Evolutionary conservation across 1,140 invertebrate genomes (phyloP), one percentile per base, ranked within the genome.

Genomic region (Thaumetopoea pityocampa): DNA sequence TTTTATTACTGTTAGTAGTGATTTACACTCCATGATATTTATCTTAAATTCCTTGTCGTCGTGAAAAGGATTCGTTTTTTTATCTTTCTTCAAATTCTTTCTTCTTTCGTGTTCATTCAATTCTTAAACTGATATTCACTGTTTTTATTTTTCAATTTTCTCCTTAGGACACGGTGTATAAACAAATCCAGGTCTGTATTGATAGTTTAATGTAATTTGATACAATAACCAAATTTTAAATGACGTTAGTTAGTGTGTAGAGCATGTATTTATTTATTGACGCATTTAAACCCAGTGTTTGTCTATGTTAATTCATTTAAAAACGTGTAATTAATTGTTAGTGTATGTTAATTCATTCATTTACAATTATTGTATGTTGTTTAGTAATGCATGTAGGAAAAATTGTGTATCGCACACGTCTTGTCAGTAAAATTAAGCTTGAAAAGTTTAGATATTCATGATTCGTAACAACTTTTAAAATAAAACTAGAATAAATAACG

Each of bases 121-220:
- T 47, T 47, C 42, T 9, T 20, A 5, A 51, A 62, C 54, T 64
- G 48, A 74, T 59, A 57, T 63, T 64, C 52, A n/a, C n/a, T n/a
- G n/a, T n/a, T n/a, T n/a, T n/a, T n/a, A 67, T 53, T 49, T 63
- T 67, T 68, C 29, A 56, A 63, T 79, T 83, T 74, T 77, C 55
- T 83, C 71, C 67, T 60, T 84, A 86, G 84, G 82, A 58, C 61
- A 82, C 80, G 76, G 72, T 85, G 62, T 86, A 82, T 85, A 86
- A 86, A 57, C 79, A 85, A 82, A 85, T 86, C 66, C 77, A 86
- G 84, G 84, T 86, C 77, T 84, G 84, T 86, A 86, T 80, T 67
- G 59, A 59, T 58, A 41, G 35, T 16, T 52, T 37, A 40, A 33
- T 37, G 6, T 41, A 37, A n/a, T n/a, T n/a, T n/a, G n/a, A n/a